Evolutionary conservation across 2,113 vertebrate species (phyloP).

Genomic region (Phylloscopus whistleri): DNA sequence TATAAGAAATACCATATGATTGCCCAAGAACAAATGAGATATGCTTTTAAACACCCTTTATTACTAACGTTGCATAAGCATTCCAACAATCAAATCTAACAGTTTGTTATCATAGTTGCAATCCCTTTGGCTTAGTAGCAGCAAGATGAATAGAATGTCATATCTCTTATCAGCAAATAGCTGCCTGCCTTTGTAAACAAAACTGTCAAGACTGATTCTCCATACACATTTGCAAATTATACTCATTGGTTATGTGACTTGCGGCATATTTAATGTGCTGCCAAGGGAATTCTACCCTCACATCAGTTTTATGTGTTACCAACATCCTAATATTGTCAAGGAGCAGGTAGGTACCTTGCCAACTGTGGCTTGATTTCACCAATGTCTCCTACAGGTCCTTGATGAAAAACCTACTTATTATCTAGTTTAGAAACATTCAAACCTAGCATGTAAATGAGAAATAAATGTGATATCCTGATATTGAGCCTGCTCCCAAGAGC

Average conservation of each 20-base stretch:
- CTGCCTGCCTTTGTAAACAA: conserved; percentile 53
- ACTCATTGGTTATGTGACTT: neutral
- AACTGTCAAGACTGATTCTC: conserved; percentile 45
- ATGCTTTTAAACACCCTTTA: conserved; percentile 48
- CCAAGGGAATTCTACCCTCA: neutral
- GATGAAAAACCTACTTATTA: neutral
- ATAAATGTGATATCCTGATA: neutral
- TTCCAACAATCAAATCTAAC: conserved; percentile 60
- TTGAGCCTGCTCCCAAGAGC: neutral
- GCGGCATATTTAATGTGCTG: neutral
- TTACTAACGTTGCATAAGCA: conserved; percentile 56
- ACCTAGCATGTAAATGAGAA: neutral
- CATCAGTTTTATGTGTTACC: neutral
- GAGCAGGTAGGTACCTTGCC: neutral
- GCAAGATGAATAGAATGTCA: conserved; percentile 46
- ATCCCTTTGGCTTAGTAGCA: conserved; percentile 45
- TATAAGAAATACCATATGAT: conserved; percentile 10
- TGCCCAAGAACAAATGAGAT: conserved; percentile 52
- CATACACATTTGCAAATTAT: conserved; percentile 34
- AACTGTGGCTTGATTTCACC: neutral
- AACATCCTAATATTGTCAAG: neutral
- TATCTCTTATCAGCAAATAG: conserved; percentile 60
- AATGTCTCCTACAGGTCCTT: neutral
- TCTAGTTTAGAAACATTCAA: neutral
- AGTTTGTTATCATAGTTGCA: conserved; percentile 52